Evolutionary conservation across 2,797 vertebrate species (phyloP), one percentile per base, ranked within the genome.

Genomic region (Odontamblyopus rebecca): DNA sequence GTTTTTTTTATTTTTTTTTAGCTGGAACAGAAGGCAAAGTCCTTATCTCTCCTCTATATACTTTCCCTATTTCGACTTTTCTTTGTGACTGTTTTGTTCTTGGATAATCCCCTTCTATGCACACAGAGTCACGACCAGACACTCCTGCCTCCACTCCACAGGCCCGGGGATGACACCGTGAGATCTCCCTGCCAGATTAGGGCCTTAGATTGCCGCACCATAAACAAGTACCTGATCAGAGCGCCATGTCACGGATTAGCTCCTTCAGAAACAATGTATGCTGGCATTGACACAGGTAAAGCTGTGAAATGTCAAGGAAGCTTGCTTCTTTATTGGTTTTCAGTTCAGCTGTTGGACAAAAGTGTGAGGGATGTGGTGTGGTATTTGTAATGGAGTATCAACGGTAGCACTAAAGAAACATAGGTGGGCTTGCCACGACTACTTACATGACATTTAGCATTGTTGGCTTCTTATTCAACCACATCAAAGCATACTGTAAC

Each of bases 211-310:
- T 88, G 73, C 86, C 73, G 81, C 75, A 48, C 79, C 88, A 86
- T 89, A 88, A 89, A 91, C 88, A 92, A 83, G 89, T 88, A 81
- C 90, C 88, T 92, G 91, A 90, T 92, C 86, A 79, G 84, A 89
- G 74, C 89, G 74, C 77, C 53, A 73, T 86, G 88, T 90, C 87
- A 83, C 80, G 88, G 91, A 92, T 93, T 92, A 92, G 85, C 82
- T 78, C 69, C 73, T 79, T 72, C 76, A 83, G 82, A 89, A 86
- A 89, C 76, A 77, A 87, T 84, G 80, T 75, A 83, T 57, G 72
- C 38, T 64, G 60, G 64, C 83, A 89, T 80, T 88, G 88, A 84
- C 85, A 85, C 68, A 87, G 78, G 84, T 83, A 90, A 88, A 86
- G 86, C 87, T 82, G 77, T 74, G 73, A 88, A 91, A 89, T 88